phyloP scores from a whole-genome alignment of 2,113 vertebrate species.

The Charadrius vociferus region DNA sequence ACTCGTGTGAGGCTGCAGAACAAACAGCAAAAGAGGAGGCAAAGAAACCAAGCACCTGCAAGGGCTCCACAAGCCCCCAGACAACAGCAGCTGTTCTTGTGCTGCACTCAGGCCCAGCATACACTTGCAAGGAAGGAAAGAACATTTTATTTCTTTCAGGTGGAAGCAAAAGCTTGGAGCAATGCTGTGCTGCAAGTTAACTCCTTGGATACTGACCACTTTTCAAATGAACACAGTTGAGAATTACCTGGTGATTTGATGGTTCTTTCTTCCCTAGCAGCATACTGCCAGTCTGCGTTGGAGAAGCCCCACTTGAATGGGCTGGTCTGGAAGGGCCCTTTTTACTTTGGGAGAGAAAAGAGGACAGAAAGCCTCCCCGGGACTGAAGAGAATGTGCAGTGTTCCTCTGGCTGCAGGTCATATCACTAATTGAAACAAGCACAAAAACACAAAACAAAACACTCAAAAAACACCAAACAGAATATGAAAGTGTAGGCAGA shows the following conservation, averaged over 20 bases:
- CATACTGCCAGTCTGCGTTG: conserved; percentile 68
- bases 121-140: not conserved
- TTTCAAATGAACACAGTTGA: not conserved
- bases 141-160: not conserved
- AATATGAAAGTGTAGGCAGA: not conserved
- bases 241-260: conserved; percentile 78
- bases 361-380: conserved; percentile 87
- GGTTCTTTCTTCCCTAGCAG: conserved; percentile 83
- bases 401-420: conserved; percentile 87
- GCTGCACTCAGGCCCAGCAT: not conserved
- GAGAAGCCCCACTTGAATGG: conserved; percentile 71
- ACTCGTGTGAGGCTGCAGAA: not conserved
- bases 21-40: not conserved
- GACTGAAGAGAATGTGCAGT: conserved; percentile 81
- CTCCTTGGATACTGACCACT: not conserved
- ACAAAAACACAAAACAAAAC: not conserved
- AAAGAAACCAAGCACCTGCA: not conserved
- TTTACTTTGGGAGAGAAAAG: conserved; percentile 88
- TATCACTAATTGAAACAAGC: conserved; percentile 77
- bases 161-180: not conserved
- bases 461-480: not conserved
- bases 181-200: not conserved
- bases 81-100: not conserved
- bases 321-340: conserved; percentile 77
- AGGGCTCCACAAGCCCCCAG: not conserved